Evolutionary conservation across 92 coral and sea anemone genomes (phyloP).

Genomic region (Zoanthus sansibaricus): DNA sequence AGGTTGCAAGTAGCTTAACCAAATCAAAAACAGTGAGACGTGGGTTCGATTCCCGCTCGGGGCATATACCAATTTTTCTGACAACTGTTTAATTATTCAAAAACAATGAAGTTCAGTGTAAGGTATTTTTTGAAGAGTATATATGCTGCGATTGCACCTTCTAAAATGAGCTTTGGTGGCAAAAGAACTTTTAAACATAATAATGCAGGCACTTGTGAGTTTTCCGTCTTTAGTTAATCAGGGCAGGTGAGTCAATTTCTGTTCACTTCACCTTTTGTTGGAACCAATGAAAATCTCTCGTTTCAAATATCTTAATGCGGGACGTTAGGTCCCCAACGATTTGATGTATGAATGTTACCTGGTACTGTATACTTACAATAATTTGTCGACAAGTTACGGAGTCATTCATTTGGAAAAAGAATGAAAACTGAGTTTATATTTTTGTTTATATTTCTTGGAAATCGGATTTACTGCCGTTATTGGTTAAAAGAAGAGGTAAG

Average conservation of each 20-base stretch:
- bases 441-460: neutral
- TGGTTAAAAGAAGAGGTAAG: constrained; percentile 4
- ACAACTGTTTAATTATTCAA: too few relatives aligned
- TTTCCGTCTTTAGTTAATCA: neutral
- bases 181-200: neutral
- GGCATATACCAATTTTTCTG: too few relatives aligned
- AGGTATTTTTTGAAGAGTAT: too few relatives aligned
- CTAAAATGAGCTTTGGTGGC: neutral
- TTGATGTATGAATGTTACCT: neutral
- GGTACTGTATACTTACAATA: neutral
- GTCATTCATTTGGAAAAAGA: neutral
- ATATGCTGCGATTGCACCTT: neutral
- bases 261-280: neutral
- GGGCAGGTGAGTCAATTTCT: constrained; percentile 9
- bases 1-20: too few relatives aligned
- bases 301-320: neutral
- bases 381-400: neutral
- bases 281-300: neutral
- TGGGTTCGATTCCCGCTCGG: too few relatives aligned
- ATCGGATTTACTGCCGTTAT: constrained; percentile 4
- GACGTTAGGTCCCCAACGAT: neutral
- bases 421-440: neutral
- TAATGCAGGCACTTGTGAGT: neutral
- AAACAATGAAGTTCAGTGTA: too few relatives aligned
- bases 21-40: too few relatives aligned